phyloP scores from a whole-genome alignment of 64 coral and sea anemone species.

The Stichodactyla helianthus region DNA sequence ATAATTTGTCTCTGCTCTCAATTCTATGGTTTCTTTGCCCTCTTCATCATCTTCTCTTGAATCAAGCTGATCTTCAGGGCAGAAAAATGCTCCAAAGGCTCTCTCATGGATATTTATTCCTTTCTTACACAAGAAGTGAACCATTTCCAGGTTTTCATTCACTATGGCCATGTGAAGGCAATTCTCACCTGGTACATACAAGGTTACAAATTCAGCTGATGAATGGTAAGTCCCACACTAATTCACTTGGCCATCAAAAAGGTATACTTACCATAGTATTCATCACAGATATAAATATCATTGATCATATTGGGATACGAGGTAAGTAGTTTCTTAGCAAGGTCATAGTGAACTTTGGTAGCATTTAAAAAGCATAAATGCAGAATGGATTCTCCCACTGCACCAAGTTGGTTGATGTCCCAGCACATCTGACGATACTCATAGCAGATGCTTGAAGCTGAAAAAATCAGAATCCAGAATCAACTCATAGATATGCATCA shows the following conservation, averaged over 20 bases:
- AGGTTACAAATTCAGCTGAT: background rate
- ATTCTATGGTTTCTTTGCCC: slow-evolving; percentile 33
- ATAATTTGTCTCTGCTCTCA: slow-evolving; percentile 73
- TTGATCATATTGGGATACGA: slow-evolving; percentile 63
- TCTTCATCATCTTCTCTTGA: slow-evolving; percentile 58
- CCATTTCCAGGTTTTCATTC: slow-evolving; percentile 73
- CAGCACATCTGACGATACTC: slow-evolving; percentile 48
- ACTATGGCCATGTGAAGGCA: slow-evolving; percentile 85
- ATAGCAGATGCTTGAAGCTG: background rate
- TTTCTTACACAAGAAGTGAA: slow-evolving; percentile 74
- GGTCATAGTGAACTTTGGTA: slow-evolving; percentile 67
- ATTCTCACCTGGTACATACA: slow-evolving; percentile 64
- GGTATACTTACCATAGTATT: slow-evolving; percentile 75
- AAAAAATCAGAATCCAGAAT: background rate
- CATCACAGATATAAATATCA: slow-evolving; percentile 89
- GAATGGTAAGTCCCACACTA: no score
- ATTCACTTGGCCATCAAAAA: no score
- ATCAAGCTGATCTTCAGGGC: slow-evolving; percentile 71
- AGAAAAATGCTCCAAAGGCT: slow-evolving; percentile 88
- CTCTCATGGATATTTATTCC: slow-evolving; percentile 79
- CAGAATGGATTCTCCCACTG: slow-evolving; percentile 75
- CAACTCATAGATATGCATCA: no score
- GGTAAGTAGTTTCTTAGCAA: slow-evolving; percentile 58
- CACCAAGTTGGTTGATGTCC: slow-evolving; percentile 66
- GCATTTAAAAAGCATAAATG: slow-evolving; percentile 85